A percentile compares a stretch with the other conserved stretches of the same genome.
Evolutionary conservation across 2,888 invertebrate species (phyloP).

Genomic region (Campaea margaritaria): DNA sequence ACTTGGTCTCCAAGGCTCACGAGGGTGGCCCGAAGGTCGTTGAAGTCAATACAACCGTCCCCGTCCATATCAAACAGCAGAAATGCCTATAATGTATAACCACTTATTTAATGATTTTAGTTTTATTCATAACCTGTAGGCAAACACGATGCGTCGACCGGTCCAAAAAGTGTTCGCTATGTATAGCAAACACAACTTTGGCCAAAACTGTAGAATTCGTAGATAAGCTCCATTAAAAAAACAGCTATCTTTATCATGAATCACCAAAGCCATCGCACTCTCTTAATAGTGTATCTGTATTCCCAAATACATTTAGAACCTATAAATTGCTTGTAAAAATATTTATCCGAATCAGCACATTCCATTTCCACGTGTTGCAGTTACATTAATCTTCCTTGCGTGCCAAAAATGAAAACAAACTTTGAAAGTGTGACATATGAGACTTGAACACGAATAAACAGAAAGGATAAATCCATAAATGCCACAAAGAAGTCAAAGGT

Average conservation of each 20-base stretch:
- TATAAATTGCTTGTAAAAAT: background rate
- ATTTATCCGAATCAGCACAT: background rate
- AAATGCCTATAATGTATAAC: slow-evolving; percentile 79
- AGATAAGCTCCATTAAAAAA: too few species aligned
- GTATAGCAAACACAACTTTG: too few species aligned
- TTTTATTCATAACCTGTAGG: too few species aligned
- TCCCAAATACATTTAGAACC: background rate
- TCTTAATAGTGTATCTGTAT: too few species aligned
- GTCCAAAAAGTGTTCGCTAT: too few species aligned
- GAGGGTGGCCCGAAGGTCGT: slow-evolving; percentile 87
- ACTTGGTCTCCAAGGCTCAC: slow-evolving; percentile 85
- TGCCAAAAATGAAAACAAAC: slow-evolving; percentile 13
- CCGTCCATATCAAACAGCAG: slow-evolving; percentile 87
- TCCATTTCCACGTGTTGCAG: background rate
- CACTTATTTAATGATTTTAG: too few species aligned
- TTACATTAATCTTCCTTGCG: slow-evolving; percentile 20
- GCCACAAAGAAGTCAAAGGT: too few species aligned
- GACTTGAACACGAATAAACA: slow-evolving; percentile 9
- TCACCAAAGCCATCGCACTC: too few species aligned
- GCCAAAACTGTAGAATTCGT: too few species aligned
- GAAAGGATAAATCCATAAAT: too few species aligned
- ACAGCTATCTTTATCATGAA: too few species aligned
- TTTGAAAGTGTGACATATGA: slow-evolving; percentile 13
- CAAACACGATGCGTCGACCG: too few species aligned
- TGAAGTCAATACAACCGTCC: slow-evolving; percentile 87